phyloP scores from a whole-genome alignment of 2,888 invertebrate genomes.

The Amiota communis region DNA sequence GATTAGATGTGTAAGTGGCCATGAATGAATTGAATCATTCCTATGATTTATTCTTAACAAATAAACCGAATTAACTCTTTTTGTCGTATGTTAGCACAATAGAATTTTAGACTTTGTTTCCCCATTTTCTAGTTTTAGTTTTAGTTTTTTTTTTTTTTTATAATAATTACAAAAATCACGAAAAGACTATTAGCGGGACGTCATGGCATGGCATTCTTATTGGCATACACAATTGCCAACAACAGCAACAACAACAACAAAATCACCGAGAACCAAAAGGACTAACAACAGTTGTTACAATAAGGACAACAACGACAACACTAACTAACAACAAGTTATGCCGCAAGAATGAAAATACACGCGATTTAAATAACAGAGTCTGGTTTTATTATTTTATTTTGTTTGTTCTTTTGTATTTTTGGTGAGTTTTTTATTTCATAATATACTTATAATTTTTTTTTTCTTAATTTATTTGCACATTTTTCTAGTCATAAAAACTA shows the following conservation, averaged over 20 bases:
- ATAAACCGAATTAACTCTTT: too few relatives aligned
- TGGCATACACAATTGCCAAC: slow-evolving; percentile 55
- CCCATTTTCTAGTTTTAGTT: too few relatives aligned
- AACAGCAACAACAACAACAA: slow-evolving; percentile 24
- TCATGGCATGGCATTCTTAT: slow-evolving; percentile 10
- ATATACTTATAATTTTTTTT: slow-evolving; percentile 29
- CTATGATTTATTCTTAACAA: too few relatives aligned
- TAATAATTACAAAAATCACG: slow-evolving; percentile 69
- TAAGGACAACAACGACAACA: slow-evolving; percentile 33
- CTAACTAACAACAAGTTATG: slow-evolving; percentile 50
- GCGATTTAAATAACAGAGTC: slow-evolving; percentile 27
- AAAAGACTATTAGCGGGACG: slow-evolving; percentile 50
- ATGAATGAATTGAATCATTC: too few relatives aligned
- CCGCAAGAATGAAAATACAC: slow-evolving; percentile 32
- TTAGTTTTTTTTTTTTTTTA: slow-evolving; percentile 36
- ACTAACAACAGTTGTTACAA: not conserved
- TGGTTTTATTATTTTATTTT: slow-evolving; percentile 36
- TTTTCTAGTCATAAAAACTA: slow-evolving; percentile 24
- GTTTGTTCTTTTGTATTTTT: too few relatives aligned
- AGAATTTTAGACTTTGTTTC: too few relatives aligned
- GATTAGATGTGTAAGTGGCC: too few relatives aligned
- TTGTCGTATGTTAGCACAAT: too few relatives aligned
- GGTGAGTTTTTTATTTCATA: slow-evolving; percentile 36
- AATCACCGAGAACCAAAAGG: not conserved
- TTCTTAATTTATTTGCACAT: slow-evolving; percentile 2